Evolutionary conservation across 2,888 invertebrate genomes (phyloP).

Genomic region (Masnerella sp.): DNA sequence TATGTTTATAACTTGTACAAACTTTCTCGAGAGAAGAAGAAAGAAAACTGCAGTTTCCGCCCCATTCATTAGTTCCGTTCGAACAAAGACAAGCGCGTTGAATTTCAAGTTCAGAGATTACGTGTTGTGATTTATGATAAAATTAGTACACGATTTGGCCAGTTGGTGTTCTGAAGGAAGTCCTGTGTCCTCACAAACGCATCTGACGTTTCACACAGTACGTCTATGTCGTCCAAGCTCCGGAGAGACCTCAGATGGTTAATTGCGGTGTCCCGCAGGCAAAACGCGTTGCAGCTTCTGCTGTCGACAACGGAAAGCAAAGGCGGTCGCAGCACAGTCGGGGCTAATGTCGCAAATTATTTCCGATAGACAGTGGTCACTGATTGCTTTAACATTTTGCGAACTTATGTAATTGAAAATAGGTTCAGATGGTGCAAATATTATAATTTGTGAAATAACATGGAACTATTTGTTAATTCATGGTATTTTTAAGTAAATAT

Average conservation of each 20-base stretch:
- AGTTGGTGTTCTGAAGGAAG: slow-evolving; percentile 29
- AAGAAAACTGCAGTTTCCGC: neutral
- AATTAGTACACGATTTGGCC: slow-evolving; percentile 34
- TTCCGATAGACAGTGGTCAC: slow-evolving; percentile 7
- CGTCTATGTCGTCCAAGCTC: slow-evolving; percentile 66
- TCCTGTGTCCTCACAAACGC: slow-evolving; percentile 51
- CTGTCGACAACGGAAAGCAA: slow-evolving; percentile 64
- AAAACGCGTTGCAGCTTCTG: slow-evolving; percentile 67
- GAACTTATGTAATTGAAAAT: too few species aligned
- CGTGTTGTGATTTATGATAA: slow-evolving; percentile 29
- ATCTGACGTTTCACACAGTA: slow-evolving; percentile 68
- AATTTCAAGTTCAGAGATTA: slow-evolving; percentile 26
- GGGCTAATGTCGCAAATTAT: slow-evolving; percentile 18
- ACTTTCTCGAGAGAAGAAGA: neutral
- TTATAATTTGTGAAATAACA: too few species aligned
- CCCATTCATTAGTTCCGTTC: slow-evolving; percentile 4
- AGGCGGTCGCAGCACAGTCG: slow-evolving; percentile 39
- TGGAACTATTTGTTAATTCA: too few species aligned
- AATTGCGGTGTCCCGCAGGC: slow-evolving; percentile 72
- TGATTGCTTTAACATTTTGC: neutral
- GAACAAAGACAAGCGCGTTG: neutral
- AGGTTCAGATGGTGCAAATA: too few species aligned
- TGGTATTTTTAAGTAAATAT: too few species aligned
- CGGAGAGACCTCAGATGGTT: slow-evolving; percentile 67
- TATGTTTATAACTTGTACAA: neutral